Percentiles rank a stretch among this genome's conserved stretches.
These are phyloP conservation scores for Cirrhinus molitorella DNA, from an alignment of 2,797 vertebrate species.

Conservation along the genomic window DNA sequence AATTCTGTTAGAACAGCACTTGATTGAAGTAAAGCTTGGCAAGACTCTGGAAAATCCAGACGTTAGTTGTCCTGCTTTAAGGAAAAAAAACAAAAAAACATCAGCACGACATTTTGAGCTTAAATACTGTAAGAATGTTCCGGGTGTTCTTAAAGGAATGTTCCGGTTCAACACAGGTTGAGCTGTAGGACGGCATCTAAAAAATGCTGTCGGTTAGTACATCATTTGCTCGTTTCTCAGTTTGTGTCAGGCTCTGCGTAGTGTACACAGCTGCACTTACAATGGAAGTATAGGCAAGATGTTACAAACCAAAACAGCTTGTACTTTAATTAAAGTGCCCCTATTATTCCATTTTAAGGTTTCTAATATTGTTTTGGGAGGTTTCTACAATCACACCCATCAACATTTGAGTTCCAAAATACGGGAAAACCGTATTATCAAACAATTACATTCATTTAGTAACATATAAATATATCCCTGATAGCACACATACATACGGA, in stretches of 20 bases:
- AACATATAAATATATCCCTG: too few species aligned
- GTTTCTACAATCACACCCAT: too few species aligned
- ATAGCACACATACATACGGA: too few species aligned
- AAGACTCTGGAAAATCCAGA: slow-evolving; percentile 5
- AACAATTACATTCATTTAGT: too few species aligned
- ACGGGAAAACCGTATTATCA: too few species aligned
- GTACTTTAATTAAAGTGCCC: background rate
- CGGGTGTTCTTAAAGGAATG: background rate
- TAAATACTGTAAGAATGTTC: background rate
- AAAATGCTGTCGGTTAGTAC: background rate
- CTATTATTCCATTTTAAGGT: too few species aligned
- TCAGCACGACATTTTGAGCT: background rate
- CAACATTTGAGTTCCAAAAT: too few species aligned
- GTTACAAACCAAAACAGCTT: too few species aligned
- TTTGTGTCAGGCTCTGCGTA: background rate
- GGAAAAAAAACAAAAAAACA: background rate
- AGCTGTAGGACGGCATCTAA: background rate
- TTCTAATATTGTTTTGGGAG: too few species aligned
- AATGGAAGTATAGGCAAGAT: background rate
- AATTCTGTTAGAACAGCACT: slow-evolving; percentile 38
- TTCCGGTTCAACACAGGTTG: background rate
- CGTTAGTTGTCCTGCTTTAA: background rate
- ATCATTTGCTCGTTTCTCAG: background rate
- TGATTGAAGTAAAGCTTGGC: background rate
- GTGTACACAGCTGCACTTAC: background rate